These are phyloP conservation scores for Paedocypris sp. DNA, from an alignment of 2,113 vertebrate species.

Conservation along the genomic window DNA sequence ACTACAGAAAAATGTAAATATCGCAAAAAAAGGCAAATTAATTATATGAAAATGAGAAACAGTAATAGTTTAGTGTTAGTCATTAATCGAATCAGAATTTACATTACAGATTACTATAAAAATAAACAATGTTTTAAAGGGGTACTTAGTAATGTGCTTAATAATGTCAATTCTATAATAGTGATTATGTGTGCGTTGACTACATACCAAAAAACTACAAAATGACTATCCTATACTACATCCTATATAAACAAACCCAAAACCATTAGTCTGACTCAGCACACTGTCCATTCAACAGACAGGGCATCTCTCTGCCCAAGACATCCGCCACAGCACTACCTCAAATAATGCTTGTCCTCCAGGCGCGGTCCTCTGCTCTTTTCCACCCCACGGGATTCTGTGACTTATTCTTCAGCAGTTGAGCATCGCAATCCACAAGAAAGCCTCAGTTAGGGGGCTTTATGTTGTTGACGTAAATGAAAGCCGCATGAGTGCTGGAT, in stretches of 20 bases:
- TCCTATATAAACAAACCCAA: slow-evolving; percentile 3
- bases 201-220: too few species aligned
- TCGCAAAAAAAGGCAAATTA: too few species aligned
- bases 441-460: slow-evolving; percentile 48
- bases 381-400: neutral
- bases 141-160: too few species aligned
- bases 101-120: too few species aligned
- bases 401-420: slow-evolving; percentile 17
- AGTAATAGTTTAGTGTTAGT: too few species aligned
- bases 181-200: too few species aligned
- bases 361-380: neutral
- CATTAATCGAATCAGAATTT: too few species aligned
- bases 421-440: slow-evolving; percentile 38
- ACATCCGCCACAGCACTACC: slow-evolving; percentile 13
- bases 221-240: slow-evolving; percentile 3
- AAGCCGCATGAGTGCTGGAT: slow-evolving; percentile 52
- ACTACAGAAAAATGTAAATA: too few species aligned
- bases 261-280: slow-evolving; percentile 35
- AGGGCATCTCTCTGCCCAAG: neutral
- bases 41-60: too few species aligned
- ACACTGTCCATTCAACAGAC: slow-evolving; percentile 18
- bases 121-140: too few species aligned
- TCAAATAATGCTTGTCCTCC: neutral
- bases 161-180: too few species aligned
- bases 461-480: slow-evolving; percentile 65